Evolutionary conservation across 1,140 invertebrate genomes (phyloP).

Genomic region (Papilio xuthus): DNA sequence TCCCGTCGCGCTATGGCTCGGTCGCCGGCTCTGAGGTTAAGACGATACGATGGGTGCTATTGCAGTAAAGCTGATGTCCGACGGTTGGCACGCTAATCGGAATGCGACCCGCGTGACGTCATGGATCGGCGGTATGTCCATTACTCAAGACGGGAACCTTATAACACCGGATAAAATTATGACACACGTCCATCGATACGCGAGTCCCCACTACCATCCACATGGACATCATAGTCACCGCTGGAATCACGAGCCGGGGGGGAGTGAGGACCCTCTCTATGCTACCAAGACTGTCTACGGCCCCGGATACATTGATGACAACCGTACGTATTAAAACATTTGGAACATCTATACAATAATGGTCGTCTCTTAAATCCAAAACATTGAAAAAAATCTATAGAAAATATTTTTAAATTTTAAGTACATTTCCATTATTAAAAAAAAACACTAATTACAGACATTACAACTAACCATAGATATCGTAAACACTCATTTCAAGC

Average conservation of each 20-base stretch:
- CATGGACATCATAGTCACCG: slow-evolving; percentile 74
- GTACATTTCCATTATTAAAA: slow-evolving; percentile 44
- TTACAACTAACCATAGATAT: slow-evolving; percentile 79
- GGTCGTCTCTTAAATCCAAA: slow-evolving; percentile 36
- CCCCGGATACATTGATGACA: slow-evolving; percentile 78
- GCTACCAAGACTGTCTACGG: slow-evolving; percentile 79
- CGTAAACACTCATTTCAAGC: slow-evolving; percentile 73
- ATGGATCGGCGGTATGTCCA: slow-evolving; percentile 80
- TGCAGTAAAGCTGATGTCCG: slow-evolving; percentile 80
- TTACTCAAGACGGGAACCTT: slow-evolving; percentile 77
- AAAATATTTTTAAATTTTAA: slow-evolving; percentile 60
- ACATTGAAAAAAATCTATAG: slow-evolving; percentile 33
- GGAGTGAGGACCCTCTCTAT: slow-evolving; percentile 72
- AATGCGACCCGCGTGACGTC: slow-evolving; percentile 69
- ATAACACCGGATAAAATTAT: slow-evolving; percentile 78
- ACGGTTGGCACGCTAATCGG: slow-evolving; percentile 71
- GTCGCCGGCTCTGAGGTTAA: slow-evolving; percentile 69
- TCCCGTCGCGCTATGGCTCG: slow-evolving; percentile 68
- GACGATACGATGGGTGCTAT: slow-evolving; percentile 76
- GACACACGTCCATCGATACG: slow-evolving; percentile 75
- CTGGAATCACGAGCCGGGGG: slow-evolving; percentile 77
- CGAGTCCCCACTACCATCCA: slow-evolving; percentile 77
- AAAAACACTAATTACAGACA: slow-evolving; percentile 62
- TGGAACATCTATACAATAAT: slow-evolving; percentile 53
- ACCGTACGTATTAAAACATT: slow-evolving; percentile 73